A percentile compares a stretch with the other conserved stretches of the same genome.
phyloP scores from a whole-genome alignment of 2,113 vertebrate species.

The Myotis brandtii region DNA sequence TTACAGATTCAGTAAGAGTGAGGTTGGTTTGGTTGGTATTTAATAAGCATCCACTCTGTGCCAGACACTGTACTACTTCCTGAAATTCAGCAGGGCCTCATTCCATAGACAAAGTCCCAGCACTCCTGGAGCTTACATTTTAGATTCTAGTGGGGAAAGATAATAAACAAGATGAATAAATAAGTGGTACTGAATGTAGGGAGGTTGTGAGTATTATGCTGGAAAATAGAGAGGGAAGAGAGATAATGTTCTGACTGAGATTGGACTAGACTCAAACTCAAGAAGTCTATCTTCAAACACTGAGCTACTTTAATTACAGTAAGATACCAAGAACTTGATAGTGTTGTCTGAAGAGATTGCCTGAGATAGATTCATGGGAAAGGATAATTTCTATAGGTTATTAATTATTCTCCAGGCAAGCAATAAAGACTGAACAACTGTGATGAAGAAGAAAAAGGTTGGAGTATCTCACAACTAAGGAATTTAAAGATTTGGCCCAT shows the following conservation, averaged over 20 bases:
- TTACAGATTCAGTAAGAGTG: background rate
- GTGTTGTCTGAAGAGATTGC: background rate
- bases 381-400: background rate
- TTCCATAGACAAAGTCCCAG: background rate
- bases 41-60: background rate
- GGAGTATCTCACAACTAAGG: background rate
- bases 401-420: background rate
- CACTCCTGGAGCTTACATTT: background rate
- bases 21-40: background rate
- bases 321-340: background rate
- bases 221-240: background rate
- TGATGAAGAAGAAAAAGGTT: background rate
- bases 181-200: background rate
- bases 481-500: background rate
- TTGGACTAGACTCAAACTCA: background rate
- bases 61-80: background rate
- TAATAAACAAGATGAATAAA: constrained; percentile 8
- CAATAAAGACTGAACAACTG: background rate
- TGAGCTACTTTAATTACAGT: background rate
- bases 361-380: background rate
- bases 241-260: background rate
- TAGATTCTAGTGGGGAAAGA: background rate
- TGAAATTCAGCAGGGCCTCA: background rate
- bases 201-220: background rate
- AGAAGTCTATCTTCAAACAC: background rate